Evolutionary conservation across 2,888 invertebrate genomes (phyloP), one percentile per base, ranked within the genome.

Genomic region (Cosmia trapezina): DNA sequence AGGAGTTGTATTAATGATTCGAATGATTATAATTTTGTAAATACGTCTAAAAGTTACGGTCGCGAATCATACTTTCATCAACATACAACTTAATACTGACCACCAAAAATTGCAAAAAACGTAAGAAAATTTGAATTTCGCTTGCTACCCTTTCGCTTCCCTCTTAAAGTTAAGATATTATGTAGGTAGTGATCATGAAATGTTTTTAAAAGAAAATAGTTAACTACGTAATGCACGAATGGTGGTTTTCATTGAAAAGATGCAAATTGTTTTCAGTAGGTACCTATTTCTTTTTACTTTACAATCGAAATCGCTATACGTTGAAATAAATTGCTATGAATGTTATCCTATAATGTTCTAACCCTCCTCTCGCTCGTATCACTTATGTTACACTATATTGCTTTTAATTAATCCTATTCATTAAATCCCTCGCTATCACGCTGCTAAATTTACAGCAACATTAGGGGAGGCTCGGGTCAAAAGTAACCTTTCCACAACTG

Each of bases 401-500:
- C 71, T 68, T 83, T 83, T 81, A 86, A 86, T 86, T 79, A 84
- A 86, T 86, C 78, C 84, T 83, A 83, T 86, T 83, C 67, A 84
- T 86, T 86, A 84, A 86, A 83, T 68, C 83, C 83, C 70, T 79
- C 53, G 83, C 76, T 83, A 83, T 76, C 76, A 57, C 54, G 70
- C 67, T 83, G 80, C 67, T 64, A 70, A 83, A 80, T 81, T 83
- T 72, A 83, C 76, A 76, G 84, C 72, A 80, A 70, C 72, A 82
- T 83, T 76, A 71, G 69, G 83, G 73, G 71, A 75, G 62, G 54
- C 71, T 67, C 22, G 81, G 80, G 82, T 80, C 76, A 78, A 84
- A 84, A 86, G 80, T 86, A 73, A 87, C 85, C 84, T 80, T 81
- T 85, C 76, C 84, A 83, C 86, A 85, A 86, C 84, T 86, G 86